phyloP scores from a whole-genome alignment of 1,140 invertebrate genomes.

The Trichoplusia ni region DNA sequence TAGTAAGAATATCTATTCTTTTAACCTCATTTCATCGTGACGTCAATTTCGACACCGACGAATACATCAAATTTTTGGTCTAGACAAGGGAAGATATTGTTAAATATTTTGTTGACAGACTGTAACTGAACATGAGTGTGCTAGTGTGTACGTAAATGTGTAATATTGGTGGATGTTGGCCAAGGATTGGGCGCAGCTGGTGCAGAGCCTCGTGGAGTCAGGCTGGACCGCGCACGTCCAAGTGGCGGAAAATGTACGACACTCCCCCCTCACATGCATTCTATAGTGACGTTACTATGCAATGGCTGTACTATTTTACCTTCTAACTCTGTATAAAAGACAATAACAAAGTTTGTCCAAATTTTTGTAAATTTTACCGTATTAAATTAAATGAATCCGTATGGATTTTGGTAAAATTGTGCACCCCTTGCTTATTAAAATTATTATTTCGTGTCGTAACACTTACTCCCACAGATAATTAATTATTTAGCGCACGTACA shows the following conservation, averaged over 20 bases:
- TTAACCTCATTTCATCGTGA: too few relatives aligned
- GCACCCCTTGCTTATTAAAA: conserved; percentile 9
- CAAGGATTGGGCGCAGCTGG: conserved; percentile 90
- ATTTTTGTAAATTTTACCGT: neutral
- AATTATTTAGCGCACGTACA: conserved; percentile 23
- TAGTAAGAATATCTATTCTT: too few relatives aligned
- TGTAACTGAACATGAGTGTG: conserved; percentile 31
- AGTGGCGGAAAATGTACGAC: conserved; percentile 83
- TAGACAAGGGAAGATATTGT: too few relatives aligned
- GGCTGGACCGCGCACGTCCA: conserved; percentile 89
- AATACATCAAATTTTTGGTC: too few relatives aligned
- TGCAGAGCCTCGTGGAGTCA: conserved; percentile 89
- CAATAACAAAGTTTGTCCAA: too few relatives aligned
- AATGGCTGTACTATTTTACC: conserved; percentile 1
- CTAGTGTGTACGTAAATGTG: conserved; percentile 56
- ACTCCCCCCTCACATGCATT: conserved; percentile 50
- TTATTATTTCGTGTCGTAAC: conserved; percentile 27
- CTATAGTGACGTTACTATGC: conserved; percentile 33
- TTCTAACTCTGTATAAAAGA: too few relatives aligned
- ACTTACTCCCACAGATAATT: conserved; percentile 26
- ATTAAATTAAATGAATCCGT: neutral
- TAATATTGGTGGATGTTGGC: conserved; percentile 78
- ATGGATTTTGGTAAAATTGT: conserved; percentile 14
- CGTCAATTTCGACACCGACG: too few relatives aligned
- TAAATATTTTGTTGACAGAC: conserved; percentile 22